Evolutionary conservation across 1,140 invertebrate genomes (phyloP).

Genomic region (Nomia melanderi): DNA sequence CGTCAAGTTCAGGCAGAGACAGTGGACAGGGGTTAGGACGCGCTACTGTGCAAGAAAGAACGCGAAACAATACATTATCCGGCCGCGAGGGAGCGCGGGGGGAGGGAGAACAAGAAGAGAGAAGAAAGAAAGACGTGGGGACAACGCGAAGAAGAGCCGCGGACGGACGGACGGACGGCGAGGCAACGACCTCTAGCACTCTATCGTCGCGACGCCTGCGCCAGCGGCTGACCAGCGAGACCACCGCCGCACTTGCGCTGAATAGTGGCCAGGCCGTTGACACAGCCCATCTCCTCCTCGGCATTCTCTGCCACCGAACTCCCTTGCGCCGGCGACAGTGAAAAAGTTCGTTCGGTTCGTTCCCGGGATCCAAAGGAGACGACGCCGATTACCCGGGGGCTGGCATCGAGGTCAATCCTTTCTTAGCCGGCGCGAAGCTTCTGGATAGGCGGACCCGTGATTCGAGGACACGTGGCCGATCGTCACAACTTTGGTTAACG

Average conservation of each 20-base stretch:
- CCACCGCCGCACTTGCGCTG: slow-evolving; percentile 67
- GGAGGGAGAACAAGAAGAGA: background rate
- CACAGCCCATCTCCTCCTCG: slow-evolving; percentile 47
- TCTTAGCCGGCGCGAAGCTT: slow-evolving; percentile 3
- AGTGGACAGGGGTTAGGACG: background rate
- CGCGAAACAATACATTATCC: slow-evolving; percentile 33
- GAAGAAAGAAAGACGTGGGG: slow-evolving; percentile 9
- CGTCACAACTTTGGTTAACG: background rate
- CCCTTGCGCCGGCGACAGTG: slow-evolving; percentile 19
- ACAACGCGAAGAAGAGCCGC: slow-evolving; percentile 54
- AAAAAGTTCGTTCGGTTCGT: slow-evolving; percentile 38
- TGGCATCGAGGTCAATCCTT: slow-evolving; percentile 46
- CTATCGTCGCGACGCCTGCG: slow-evolving; percentile 63
- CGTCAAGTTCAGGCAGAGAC: slow-evolving; percentile 23
- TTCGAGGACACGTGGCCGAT: slow-evolving; percentile 17
- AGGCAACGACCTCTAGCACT: slow-evolving; percentile 69
- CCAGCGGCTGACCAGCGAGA: slow-evolving; percentile 52
- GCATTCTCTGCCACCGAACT: background rate
- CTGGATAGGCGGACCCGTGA: slow-evolving; percentile 3
- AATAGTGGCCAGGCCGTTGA: slow-evolving; percentile 77
- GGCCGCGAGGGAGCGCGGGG: background rate
- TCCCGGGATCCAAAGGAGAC: slow-evolving; percentile 32
- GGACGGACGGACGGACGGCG: slow-evolving; percentile 50
- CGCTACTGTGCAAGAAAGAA: slow-evolving; percentile 7
- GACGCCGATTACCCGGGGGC: slow-evolving; percentile 33